Evolutionary conservation across 1,140 invertebrate species (phyloP), one percentile per base, ranked within the genome.

Genomic region (Ruditapes philippinarum): DNA sequence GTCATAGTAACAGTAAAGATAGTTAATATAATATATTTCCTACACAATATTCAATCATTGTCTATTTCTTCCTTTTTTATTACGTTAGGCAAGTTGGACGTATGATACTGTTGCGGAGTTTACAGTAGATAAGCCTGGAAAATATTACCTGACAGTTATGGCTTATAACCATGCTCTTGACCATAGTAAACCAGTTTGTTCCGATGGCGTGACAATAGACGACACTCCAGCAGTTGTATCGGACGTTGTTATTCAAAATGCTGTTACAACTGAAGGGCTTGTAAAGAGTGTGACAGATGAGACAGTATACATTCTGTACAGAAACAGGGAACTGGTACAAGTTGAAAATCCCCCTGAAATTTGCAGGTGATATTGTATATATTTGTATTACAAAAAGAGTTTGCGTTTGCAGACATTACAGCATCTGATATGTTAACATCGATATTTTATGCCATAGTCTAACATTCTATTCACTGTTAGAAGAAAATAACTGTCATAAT

Each of bases 181-280:
- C 28, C 70, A 74, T 17, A 36, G 31, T 12, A 33, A 38, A 38
- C 70, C 70, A 40, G 70, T 74, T 9, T 74, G 70, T 40, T 74
- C 70, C 9, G 70, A 74, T 38, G 70, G 70, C 7, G 70, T 74
- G 12, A 42, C 38, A 17, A 74, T 74, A 17, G 38, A 74, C 33
- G 12, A 12, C 28, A 25, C 38, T 9, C 31, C 70, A 14, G 38
- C 70, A 33, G 14, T 33, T 19, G 38, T 74, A 40, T 36, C 70
- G 12, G 70, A 74, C 11, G 70, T 74, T 7, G 70, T 74, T 11
- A 22, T 62, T 19, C 14, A 74, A 1, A 81, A 82, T 38, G 86
- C 78, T 12, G 54, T 68, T 17, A 80, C 86, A n/a, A 81, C 36
- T n/a, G 68, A 40, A 33, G 90, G 91, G 31, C 33, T 92, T 17